Evolutionary conservation across 2,888 invertebrate genomes (phyloP), one percentile per base, ranked within the genome.

Genomic region (Eurytoma californica): DNA sequence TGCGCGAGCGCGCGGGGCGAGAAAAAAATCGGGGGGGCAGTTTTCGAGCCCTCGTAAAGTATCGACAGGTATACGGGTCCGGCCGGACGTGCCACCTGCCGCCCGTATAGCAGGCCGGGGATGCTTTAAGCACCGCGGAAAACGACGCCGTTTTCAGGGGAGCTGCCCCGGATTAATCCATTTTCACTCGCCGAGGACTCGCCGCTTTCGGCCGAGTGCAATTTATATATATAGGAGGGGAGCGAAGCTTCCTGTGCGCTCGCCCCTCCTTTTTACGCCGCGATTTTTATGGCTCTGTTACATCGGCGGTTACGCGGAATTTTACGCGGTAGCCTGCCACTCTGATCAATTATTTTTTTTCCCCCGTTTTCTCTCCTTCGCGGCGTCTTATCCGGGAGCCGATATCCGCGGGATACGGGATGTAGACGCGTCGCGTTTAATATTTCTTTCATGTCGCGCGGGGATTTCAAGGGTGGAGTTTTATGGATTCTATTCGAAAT

Each of bases 261-360:
- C 39, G 7, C 51, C 28, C 49, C 9, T 20, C 3, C 14, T 69
- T 77, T 77, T 74, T 77, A 67, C 65, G 63, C 74, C 61, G 20
- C 80, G 77, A 80, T 80, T 80, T 80, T 80, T 80, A 80, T 78
- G 72, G 72, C 77, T 77, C 74, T 49, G 80, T 80, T 80, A 80
- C 80, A 68, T 65, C 67, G 80, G 65, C 72, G 18, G 76, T 80
- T 80, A 77, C 80, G 72, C 58, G 77, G 65, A 77, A 80, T 68
- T 77, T 74, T 77, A 80, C 67, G 76, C 80, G 63, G 4, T 67
- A 51, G 49, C 51, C 67, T 57, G 51, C 63, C 51, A 58, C 72
- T 77, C 66, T 77, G 77, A 80, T 80, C 80, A 80, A 73, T 74
- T 80, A 70, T 76, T 70, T 49, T 60, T 58, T 60, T n/a, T 53